Evolutionary conservation across 2,113 vertebrate species (phyloP).

Genomic region (Istiophorus platypterus): DNA sequence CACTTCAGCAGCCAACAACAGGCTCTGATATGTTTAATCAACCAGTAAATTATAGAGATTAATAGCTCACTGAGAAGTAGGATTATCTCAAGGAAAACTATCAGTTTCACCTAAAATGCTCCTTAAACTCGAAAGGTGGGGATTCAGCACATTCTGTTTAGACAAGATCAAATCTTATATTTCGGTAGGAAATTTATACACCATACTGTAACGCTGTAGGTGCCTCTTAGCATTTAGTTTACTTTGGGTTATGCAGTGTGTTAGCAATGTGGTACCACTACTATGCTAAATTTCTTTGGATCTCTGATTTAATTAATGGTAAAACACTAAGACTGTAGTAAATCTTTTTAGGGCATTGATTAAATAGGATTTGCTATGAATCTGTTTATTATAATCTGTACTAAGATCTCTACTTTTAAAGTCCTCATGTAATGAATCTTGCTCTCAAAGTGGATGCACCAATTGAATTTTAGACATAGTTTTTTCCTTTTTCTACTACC

Average conservation of each 20-base stretch:
- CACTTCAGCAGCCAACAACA: conserved; percentile 65
- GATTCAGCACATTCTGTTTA: conserved; percentile 36
- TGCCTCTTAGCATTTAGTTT: not conserved
- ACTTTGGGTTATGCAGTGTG: not conserved
- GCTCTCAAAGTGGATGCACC: not conserved
- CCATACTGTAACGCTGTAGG: not conserved
- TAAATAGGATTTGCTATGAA: not conserved
- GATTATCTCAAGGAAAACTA: conserved; percentile 59
- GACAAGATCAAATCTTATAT: conserved; percentile 41
- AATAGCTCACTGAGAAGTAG: conserved; percentile 56
- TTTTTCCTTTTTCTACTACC: not conserved
- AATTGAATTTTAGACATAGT: not conserved
- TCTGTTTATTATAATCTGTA: not conserved
- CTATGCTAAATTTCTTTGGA: not conserved
- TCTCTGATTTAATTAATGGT: not conserved
- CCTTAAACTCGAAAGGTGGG: conserved; percentile 34
- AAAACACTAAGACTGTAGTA: not conserved
- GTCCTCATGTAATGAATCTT: too few species aligned
- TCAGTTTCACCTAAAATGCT: conserved; percentile 56
- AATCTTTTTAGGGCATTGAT: not conserved
- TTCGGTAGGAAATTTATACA: conserved; percentile 27
- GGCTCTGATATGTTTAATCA: conserved; percentile 72
- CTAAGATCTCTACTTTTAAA: not conserved
- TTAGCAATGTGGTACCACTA: not conserved
- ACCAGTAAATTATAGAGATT: conserved; percentile 75